Evolutionary conservation across 2,113 vertebrate species (phyloP), one percentile per base, ranked within the genome.

Genomic region (Ceyx cyanopectus): DNA sequence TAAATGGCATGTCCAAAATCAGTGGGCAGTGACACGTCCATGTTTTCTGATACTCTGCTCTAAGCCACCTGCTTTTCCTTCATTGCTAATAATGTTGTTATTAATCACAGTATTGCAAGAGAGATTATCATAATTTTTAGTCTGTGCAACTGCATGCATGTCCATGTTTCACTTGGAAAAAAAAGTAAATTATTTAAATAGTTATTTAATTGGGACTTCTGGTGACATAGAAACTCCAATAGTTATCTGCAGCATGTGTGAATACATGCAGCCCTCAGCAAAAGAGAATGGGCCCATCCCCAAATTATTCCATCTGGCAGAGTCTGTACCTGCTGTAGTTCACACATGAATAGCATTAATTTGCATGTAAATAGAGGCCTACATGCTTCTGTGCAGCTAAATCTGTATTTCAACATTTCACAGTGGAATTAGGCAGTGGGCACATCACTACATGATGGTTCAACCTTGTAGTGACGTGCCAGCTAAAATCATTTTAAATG

Each of bases 321-420:
- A 97, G 97, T 96, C 82, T 72, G 91, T 97, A 97, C 96, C 97
- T 97, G 97, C 97, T 96, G 96, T 94, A 97, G 95, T 97, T 98
- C 97, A 97, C 98, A 97, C 97, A 97, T 97, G 97, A 98, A 97
- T 97, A 95, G 96, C 97, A 97, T 89, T 74, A 81, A 98, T 98
- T 97, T 98, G 97, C 97, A 98, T 98, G 97, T 97, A 98, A 98
- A 98, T 97, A 96, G 97, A 97, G 97, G 96, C 94, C 97, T 97
- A 97, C 96, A 95, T 96, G 97, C 97, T 95, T 98, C 97, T 94
- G 96, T 95, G 96, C 93, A 98, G 97, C 97, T 97, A 97, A 97
- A 97, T 94, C 96, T 97, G 91, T 93, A 97, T 98, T 98, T 98
- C 97, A 97, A 96, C 96, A 97, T 97, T 98, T 98, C 97, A 97